Conservation (phyloP, 2,797 vertebrate genomes). For the Bovichtus diacanthus region DNA sequence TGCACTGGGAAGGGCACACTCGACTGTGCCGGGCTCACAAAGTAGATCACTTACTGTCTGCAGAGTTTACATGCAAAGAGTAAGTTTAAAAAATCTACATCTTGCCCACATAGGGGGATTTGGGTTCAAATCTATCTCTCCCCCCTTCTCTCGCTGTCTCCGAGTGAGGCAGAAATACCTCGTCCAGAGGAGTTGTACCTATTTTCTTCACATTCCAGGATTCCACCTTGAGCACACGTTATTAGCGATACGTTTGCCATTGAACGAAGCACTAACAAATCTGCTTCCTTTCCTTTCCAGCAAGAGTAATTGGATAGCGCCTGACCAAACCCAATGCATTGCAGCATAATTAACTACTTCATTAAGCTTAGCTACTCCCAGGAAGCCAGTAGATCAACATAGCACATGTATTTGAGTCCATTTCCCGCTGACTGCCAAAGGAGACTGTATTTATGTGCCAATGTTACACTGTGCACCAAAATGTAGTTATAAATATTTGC, state of each 20-base stretch:
- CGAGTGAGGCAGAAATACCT: not conserved
- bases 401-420: constrained; percentile 39
- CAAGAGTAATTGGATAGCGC: constrained; percentile 31
- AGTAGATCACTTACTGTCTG: too few species aligned
- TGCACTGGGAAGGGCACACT: too few species aligned
- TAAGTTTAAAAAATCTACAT: too few species aligned
- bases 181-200: not conserved
- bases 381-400: constrained; percentile 26
- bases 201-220: constrained; percentile 14
- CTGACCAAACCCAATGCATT: constrained; percentile 48
- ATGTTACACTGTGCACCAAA: constrained; percentile 15
- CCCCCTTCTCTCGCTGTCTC: not conserved
- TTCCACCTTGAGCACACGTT: constrained; percentile 12
- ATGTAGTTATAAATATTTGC: constrained; percentile 19
- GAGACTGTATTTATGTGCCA: constrained; percentile 37
- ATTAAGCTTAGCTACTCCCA: constrained; percentile 52
- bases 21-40: too few species aligned
- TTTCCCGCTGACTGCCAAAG: constrained; percentile 24
- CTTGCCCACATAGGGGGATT: too few species aligned
- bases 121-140: too few species aligned
- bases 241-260: constrained; percentile 20
- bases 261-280: constrained; percentile 13
- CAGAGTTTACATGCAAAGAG: too few species aligned
- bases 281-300: constrained; percentile 7
- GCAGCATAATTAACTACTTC: constrained; percentile 53